phyloP scores from a whole-genome alignment of 2,888 invertebrate species.

The Eremobia ochroleuca region DNA sequence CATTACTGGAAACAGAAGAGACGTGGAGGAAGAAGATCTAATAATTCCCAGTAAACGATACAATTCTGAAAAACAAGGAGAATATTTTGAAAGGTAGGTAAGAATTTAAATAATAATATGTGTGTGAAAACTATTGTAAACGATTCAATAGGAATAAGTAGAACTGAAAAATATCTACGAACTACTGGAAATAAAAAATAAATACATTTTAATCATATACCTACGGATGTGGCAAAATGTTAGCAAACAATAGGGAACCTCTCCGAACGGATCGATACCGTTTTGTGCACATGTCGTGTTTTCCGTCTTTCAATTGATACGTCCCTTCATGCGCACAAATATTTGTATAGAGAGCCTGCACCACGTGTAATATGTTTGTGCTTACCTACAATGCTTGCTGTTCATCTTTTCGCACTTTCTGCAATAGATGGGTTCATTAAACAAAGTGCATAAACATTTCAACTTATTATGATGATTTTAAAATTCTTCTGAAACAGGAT shows the following conservation, averaged over 20 bases:
- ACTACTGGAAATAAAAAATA: background rate
- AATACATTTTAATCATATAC: background rate
- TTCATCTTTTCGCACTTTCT: background rate
- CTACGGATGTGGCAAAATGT: slow-evolving; percentile 1
- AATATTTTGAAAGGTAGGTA: slow-evolving; percentile 91
- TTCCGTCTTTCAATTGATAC: slow-evolving; percentile 36
- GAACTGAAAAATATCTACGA: background rate
- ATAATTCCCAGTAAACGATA: slow-evolving; percentile 92
- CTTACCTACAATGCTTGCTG: background rate
- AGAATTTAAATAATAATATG: slow-evolving; percentile 53
- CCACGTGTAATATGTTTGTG: slow-evolving; percentile 23
- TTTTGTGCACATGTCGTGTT: slow-evolving; percentile 48
- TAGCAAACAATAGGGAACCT: slow-evolving; percentile 17
- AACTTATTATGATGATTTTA: background rate
- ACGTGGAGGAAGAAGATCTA: slow-evolving; percentile 93
- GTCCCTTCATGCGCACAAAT: slow-evolving; percentile 56
- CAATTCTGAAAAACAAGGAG: slow-evolving; percentile 91
- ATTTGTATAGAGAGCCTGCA: slow-evolving; percentile 44
- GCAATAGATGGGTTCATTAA: background rate
- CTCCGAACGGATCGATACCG: slow-evolving; percentile 37
- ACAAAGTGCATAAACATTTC: background rate
- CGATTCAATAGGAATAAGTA: background rate
- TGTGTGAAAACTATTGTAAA: background rate
- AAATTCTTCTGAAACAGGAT: background rate
- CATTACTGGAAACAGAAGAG: slow-evolving; percentile 90